phyloP scores from a whole-genome alignment of 64 coral and sea anemone species.

The Dendronephthya gigantea region DNA sequence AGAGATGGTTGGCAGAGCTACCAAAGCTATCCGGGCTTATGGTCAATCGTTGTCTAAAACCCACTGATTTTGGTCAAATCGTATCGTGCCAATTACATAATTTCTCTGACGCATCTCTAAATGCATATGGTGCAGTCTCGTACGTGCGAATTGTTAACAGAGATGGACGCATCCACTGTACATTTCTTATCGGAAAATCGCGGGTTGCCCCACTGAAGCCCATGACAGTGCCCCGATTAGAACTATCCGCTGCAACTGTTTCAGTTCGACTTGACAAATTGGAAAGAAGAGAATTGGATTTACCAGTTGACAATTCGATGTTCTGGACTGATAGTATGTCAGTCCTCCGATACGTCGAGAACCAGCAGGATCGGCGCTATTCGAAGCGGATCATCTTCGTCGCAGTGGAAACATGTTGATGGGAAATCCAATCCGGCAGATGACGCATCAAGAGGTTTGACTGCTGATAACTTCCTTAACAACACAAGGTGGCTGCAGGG shows the following conservation, averaged over 20 bases:
- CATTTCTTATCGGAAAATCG: not conserved
- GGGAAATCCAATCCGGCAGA: not conserved
- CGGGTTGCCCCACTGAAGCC: not conserved
- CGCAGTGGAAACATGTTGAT: not conserved
- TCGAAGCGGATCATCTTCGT: not conserved
- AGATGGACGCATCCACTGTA: not conserved
- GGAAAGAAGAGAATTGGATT: not conserved
- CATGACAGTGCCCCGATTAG: not conserved
- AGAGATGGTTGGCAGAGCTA: not conserved
- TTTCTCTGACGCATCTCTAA: not conserved
- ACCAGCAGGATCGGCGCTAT: not conserved
- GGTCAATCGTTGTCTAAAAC: not conserved
- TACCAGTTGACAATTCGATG: not conserved
- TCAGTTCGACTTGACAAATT: not conserved
- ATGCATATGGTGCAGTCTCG: not conserved
- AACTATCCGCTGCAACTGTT: not conserved
- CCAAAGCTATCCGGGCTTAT: not conserved
- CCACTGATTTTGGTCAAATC: not conserved
- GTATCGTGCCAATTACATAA: not conserved
- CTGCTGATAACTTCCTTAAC: not conserved
- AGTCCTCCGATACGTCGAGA: not conserved
- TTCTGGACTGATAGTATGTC: not conserved
- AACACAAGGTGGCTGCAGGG: conserved; percentile 8
- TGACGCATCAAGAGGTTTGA: not conserved
- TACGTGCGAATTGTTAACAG: not conserved